Evolutionary conservation across 2,888 invertebrate genomes (phyloP).

Genomic region (Ochlodes sylvanus): DNA sequence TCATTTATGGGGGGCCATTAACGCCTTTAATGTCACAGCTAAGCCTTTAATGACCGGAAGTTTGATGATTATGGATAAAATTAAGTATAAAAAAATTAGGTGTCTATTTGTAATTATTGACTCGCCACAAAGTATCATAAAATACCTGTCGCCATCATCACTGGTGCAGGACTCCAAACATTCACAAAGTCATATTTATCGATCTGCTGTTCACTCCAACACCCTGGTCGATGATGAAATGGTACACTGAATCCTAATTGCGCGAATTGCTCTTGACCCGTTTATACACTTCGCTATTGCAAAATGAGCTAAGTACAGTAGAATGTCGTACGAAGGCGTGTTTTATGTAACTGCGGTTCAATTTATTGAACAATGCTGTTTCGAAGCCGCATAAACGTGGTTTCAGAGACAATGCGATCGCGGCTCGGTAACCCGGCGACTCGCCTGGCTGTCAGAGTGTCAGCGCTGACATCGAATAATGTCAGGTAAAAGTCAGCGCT

Average conservation of each 20-base stretch:
- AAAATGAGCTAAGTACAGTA: slow-evolving; percentile 1
- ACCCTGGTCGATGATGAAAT: background rate
- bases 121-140: no score
- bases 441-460: background rate
- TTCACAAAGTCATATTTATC: background rate
- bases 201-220: background rate
- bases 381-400: slow-evolving; percentile 29
- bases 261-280: slow-evolving; percentile 11
- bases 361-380: slow-evolving; percentile 12
- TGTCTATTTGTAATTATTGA: no score
- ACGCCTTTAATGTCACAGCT: no score
- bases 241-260: slow-evolving; percentile 3
- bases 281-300: background rate
- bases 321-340: slow-evolving; percentile 12
- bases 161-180: no score
- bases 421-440: background rate
- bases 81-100: no score
- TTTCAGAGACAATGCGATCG: slow-evolving; percentile 25
- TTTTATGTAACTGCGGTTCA: slow-evolving; percentile 11
- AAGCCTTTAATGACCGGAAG: no score
- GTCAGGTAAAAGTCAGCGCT: slow-evolving; percentile 28
- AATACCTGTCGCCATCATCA: no score
- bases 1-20: no score
- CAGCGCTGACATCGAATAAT: slow-evolving; percentile 24
- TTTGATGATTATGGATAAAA: no score